Percentiles rank a stretch among this genome's conserved stretches.
Evolutionary conservation across 1,140 invertebrate species (phyloP).

Genomic region (Cydia strobilella): DNA sequence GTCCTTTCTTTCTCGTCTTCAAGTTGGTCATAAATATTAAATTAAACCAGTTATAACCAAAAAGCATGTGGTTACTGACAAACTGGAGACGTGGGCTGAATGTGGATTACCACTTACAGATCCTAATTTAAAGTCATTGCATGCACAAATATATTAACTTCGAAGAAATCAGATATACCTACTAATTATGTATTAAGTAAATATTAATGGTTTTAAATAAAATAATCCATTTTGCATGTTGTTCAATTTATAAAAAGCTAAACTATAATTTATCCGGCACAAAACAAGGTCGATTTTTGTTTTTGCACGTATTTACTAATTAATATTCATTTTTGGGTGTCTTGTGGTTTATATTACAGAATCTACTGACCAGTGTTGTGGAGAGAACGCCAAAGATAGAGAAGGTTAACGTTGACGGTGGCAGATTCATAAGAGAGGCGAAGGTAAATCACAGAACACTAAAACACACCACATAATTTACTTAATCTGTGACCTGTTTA

Average conservation of each 20-base stretch:
- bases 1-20: background rate
- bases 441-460: conserved; percentile 88
- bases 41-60: background rate
- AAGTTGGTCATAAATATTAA: background rate
- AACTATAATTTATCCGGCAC: background rate
- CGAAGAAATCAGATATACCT: background rate
- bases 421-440: conserved; percentile 97
- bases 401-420: conserved; percentile 96
- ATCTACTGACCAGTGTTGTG: conserved; percentile 92
- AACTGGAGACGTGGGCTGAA: background rate
- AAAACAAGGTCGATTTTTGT: conserved; percentile 28
- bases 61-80: conserved; percentile 2
- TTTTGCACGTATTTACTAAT: conserved; percentile 37
- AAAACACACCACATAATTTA: conserved; percentile 10
- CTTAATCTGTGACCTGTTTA: background rate
- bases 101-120: conserved; percentile 24
- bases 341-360: conserved; percentile 82
- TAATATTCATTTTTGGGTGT: conserved; percentile 50
- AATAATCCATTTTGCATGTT: background rate
- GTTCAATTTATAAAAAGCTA: background rate
- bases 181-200: background rate
- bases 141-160: conserved; percentile 22
- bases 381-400: conserved; percentile 96
- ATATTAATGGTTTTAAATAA: background rate
- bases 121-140: conserved; percentile 10